phyloP scores from a whole-genome alignment of 2,113 vertebrate genomes.

The Oplegnathus fasciatus region DNA sequence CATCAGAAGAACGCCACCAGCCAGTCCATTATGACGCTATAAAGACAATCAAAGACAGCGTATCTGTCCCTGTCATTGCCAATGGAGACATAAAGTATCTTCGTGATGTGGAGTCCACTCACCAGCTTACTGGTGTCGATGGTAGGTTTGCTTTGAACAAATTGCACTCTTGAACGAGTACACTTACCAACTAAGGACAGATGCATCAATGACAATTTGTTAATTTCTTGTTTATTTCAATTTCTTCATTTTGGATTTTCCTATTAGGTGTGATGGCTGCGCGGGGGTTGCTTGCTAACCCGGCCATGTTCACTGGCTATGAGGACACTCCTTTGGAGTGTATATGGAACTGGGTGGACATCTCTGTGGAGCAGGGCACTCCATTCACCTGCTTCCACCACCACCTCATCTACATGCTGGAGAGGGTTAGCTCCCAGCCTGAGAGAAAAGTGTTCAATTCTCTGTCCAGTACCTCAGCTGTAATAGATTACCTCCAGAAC shows the following conservation, averaged over 20 bases:
- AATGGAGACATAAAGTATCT: constrained; percentile 95
- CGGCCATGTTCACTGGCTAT: constrained; percentile 95
- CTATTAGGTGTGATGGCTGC: constrained; percentile 94
- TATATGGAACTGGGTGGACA: constrained; percentile 96
- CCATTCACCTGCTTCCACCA: constrained; percentile 97
- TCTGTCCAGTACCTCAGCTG: constrained; percentile 94
- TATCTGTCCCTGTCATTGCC: constrained; percentile 92
- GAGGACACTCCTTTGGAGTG: constrained; percentile 94
- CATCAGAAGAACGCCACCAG: constrained; percentile 93
- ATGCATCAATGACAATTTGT: background rate
- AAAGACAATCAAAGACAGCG: constrained; percentile 93
- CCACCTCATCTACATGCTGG: constrained; percentile 98
- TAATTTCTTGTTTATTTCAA: background rate
- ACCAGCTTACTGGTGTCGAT: constrained; percentile 90
- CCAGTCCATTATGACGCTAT: constrained; percentile 95
- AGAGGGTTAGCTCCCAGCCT: constrained; percentile 93
- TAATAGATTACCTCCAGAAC: constrained; percentile 92
- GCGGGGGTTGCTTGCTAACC: constrained; percentile 94
- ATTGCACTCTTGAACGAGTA: background rate
- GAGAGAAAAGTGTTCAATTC: constrained; percentile 95
- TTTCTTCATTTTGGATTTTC: too few relatives aligned
- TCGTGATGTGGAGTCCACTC: constrained; percentile 89
- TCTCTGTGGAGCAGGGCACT: constrained; percentile 92
- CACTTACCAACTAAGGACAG: background rate
- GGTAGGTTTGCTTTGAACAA: constrained; percentile 84